These are phyloP conservation scores for Pollenia labialis DNA, from an alignment of 2,888 invertebrate species.

Conservation along the genomic window DNA sequence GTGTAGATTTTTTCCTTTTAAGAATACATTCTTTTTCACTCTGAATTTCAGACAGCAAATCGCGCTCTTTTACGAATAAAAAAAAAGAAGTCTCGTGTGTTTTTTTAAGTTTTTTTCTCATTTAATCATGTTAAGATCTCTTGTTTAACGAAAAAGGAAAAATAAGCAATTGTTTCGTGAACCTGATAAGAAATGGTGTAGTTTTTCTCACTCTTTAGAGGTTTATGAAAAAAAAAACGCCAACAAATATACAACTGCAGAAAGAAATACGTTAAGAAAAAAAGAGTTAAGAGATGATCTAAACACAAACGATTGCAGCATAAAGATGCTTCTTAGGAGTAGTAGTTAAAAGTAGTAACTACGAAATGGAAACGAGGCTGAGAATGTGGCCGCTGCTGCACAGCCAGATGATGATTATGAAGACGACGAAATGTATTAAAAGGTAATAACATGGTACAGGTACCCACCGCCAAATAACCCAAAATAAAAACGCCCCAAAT, in stretches of 20 bases:
- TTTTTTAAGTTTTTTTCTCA: not conserved
- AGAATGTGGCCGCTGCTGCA: conserved; percentile 37
- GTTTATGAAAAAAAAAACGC: conserved; percentile 36
- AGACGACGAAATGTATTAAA: conserved; percentile 76
- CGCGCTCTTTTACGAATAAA: conserved; percentile 24
- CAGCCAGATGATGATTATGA: conserved; percentile 64
- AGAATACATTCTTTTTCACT: conserved; percentile 18
- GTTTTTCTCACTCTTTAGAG: conserved; percentile 80
- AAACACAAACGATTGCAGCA: conserved; percentile 64
- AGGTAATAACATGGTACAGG: conserved; percentile 78
- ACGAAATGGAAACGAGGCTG: conserved; percentile 48
- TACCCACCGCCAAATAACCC: conserved; percentile 74
- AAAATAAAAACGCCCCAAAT: conserved; percentile 76
- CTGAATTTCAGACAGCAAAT: conserved; percentile 8
- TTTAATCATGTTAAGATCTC: conserved; percentile 75
- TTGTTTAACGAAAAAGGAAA: conserved; percentile 75
- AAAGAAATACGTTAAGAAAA: conserved; percentile 6
- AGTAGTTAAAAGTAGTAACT: conserved; percentile 56
- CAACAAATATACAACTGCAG: conserved; percentile 13
- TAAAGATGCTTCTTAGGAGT: conserved; percentile 62
- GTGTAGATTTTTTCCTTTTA: not conserved
- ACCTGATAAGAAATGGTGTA: conserved; percentile 79
- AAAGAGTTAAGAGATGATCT: conserved; percentile 63
- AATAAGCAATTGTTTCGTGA: conserved; percentile 77
- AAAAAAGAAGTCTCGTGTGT: conserved; percentile 48